phyloP scores from a whole-genome alignment of 2,113 vertebrate genomes.

The Hemibagrus wyckioides region DNA sequence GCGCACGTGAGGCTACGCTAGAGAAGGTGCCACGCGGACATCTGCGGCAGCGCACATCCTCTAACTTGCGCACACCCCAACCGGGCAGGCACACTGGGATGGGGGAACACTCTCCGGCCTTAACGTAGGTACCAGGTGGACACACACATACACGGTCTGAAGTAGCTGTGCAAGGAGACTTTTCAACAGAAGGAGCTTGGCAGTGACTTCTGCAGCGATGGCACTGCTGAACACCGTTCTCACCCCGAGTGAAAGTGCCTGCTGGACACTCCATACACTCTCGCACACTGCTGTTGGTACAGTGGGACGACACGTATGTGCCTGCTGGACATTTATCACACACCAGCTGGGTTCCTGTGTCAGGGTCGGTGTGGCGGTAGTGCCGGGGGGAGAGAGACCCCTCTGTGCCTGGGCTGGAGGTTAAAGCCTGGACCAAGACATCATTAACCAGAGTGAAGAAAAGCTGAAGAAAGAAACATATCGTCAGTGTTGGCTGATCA shows the following conservation, averaged over 20 bases:
- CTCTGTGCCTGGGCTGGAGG: conserved; percentile 72
- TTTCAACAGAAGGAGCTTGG: conserved; percentile 79
- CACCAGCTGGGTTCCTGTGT: conserved; percentile 78
- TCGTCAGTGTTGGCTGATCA: not conserved
- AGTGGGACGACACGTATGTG: conserved; percentile 88
- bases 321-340: conserved; percentile 98
- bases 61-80: conserved; percentile 81
- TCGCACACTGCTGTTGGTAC: conserved; percentile 80
- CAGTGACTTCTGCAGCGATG: conserved; percentile 83
- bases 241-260: conserved; percentile 86
- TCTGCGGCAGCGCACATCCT: conserved; percentile 86
- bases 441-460: conserved; percentile 75
- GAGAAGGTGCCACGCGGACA: conserved; percentile 90
- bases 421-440: conserved; percentile 70
- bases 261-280: conserved; percentile 85
- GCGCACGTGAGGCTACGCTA: conserved; percentile 77
- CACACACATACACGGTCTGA: conserved; percentile 87
- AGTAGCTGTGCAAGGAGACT: conserved; percentile 80
- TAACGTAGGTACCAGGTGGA: conserved; percentile 78
- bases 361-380: conserved; percentile 81
- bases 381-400: conserved; percentile 75
- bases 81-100: conserved; percentile 83
- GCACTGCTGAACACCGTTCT: conserved; percentile 89
- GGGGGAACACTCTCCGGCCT: conserved; percentile 74
- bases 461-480: conserved; percentile 74